Conservation (phyloP, 2,888 invertebrate species). For the Papilio gigon region DNA sequence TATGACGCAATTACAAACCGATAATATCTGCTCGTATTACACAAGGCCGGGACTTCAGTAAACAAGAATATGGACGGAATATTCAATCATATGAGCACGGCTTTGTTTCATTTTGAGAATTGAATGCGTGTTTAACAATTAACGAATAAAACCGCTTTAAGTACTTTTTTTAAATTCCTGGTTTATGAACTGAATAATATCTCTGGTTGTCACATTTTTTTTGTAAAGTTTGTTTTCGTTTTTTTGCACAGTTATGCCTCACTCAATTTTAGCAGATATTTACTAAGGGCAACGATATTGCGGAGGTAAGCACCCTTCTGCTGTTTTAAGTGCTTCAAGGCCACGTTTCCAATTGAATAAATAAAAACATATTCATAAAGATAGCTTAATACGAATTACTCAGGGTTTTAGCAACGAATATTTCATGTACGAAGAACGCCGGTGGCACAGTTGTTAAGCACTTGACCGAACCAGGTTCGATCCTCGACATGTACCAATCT, state of each 20-base stretch:
- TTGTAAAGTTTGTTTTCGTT: neutral
- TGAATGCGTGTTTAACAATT: neutral
- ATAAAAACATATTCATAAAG: neutral
- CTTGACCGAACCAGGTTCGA: too few species aligned
- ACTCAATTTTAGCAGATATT: slow-evolving; percentile 1
- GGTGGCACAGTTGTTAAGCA: too few species aligned
- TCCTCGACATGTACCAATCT: too few species aligned
- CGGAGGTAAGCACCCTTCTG: slow-evolving; percentile 9
- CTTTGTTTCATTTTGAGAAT: neutral
- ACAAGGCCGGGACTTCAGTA: slow-evolving; percentile 34
- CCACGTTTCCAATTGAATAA: slow-evolving; percentile 12
- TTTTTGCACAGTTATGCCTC: neutral
- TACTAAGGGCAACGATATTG: slow-evolving; percentile 6
- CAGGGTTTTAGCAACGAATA: neutral
- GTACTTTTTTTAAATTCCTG: neutral
- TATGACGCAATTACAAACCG: slow-evolving; percentile 12
- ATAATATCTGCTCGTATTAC: slow-evolving; percentile 32
- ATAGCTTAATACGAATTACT: neutral
- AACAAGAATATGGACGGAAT: slow-evolving; percentile 20
- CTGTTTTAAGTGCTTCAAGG: slow-evolving; percentile 10
- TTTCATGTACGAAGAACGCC: too few species aligned
- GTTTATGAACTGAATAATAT: too few species aligned
- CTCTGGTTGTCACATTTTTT: neutral
- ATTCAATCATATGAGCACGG: neutral
- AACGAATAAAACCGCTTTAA: neutral